Evolutionary conservation across 2,888 invertebrate genomes (phyloP).

Genomic region (Alloplasta piceator): DNA sequence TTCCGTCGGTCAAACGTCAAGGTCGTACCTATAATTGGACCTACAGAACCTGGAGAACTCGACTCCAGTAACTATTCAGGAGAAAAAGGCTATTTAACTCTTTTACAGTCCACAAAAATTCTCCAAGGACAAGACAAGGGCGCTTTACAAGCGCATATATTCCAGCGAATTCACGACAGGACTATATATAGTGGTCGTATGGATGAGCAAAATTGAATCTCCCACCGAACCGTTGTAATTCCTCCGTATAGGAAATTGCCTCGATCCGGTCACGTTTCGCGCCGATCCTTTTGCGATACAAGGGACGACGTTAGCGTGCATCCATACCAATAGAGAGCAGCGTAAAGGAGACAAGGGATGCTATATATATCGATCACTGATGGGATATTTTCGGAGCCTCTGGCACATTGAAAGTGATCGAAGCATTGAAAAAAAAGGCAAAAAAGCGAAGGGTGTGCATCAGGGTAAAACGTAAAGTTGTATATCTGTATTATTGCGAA

Average conservation of each 20-base stretch:
- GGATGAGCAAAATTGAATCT: conserved; percentile 70
- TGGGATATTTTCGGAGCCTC: too few relatives aligned
- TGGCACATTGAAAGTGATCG: too few relatives aligned
- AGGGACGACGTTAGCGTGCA: background rate
- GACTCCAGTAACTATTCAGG: too few relatives aligned
- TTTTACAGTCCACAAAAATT: too few relatives aligned
- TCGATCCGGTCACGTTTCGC: conserved; percentile 56
- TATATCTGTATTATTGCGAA: conserved; percentile 40
- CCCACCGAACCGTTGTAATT: conserved; percentile 67
- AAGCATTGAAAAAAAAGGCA: too few relatives aligned
- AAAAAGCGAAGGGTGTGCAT: conserved; percentile 17
- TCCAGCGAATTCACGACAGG: conserved; percentile 10
- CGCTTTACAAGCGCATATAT: background rate
- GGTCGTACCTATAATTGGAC: too few relatives aligned
- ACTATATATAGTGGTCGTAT: background rate
- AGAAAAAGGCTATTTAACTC: too few relatives aligned
- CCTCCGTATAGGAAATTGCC: conserved; percentile 73
- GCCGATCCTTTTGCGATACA: conserved; percentile 51
- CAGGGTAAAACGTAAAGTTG: conserved; percentile 14
- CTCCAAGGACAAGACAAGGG: conserved; percentile 16
- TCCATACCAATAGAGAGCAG: too few relatives aligned
- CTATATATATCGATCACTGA: too few relatives aligned
- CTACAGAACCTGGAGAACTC: too few relatives aligned
- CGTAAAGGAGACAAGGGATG: too few relatives aligned
- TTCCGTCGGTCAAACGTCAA: too few relatives aligned